Evolutionary conservation across 2,113 vertebrate species (phyloP).

Genomic region (Haemorhous mexicanus): DNA sequence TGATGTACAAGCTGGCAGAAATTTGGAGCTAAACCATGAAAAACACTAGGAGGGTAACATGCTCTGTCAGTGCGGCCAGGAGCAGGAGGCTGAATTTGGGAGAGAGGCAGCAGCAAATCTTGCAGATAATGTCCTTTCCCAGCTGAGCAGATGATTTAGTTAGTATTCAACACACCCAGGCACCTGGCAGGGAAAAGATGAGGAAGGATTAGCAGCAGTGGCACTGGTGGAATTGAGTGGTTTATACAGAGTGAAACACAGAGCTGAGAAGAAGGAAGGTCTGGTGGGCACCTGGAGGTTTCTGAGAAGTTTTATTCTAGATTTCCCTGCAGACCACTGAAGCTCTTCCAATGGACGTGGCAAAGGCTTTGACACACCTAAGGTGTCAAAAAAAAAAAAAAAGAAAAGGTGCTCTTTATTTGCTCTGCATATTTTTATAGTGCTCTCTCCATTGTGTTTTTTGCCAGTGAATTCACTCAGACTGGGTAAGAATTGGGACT

Average conservation of each 20-base stretch:
- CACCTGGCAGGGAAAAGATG: not conserved
- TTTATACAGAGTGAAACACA: rapidly evolving
- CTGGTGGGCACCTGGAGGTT: not conserved
- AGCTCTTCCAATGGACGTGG: not conserved
- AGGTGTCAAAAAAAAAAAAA: not conserved
- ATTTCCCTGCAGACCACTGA: rapidly evolving
- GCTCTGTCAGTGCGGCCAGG: not conserved
- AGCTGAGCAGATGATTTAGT: not conserved
- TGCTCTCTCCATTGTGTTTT: not conserved
- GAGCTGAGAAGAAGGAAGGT: rapidly evolving
- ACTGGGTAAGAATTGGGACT: rapidly evolving
- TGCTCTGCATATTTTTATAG: too few species aligned
- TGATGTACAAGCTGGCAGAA: not conserved
- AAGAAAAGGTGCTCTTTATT: not conserved
- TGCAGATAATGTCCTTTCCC: not conserved
- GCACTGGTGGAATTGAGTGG: not conserved
- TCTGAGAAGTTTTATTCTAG: not conserved
- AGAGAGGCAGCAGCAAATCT: not conserved
- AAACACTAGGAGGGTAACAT: not conserved
- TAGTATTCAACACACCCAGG: not conserved
- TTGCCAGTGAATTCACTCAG: not conserved
- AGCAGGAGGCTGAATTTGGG: not conserved
- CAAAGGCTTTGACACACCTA: not conserved
- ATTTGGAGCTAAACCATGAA: not conserved
- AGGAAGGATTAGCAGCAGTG: not conserved